Conservation (phyloP, 2,113 vertebrate species). For the Panthera leo region DNA sequence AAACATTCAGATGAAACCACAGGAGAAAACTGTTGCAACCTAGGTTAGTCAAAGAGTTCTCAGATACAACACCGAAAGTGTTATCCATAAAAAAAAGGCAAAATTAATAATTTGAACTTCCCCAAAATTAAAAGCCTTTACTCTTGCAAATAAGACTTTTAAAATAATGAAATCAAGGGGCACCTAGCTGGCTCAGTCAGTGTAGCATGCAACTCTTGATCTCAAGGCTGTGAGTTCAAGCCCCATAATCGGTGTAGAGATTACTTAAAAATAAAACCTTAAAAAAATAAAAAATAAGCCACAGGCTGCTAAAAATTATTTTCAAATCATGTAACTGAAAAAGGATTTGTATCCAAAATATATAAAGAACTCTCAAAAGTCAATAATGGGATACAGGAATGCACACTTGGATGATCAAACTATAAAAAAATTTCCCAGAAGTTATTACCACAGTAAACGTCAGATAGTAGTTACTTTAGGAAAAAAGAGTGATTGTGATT, state of each 20-base stretch:
- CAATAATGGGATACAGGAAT: neutral
- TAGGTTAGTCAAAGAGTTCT: neutral
- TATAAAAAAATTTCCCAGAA: neutral
- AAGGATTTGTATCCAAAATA: neutral
- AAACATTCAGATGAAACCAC: neutral
- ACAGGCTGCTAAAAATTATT: neutral
- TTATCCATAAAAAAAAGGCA: neutral
- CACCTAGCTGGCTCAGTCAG: too few relatives aligned
- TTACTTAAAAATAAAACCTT: too few relatives aligned
- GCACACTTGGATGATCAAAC: neutral
- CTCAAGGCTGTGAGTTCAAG: too few relatives aligned
- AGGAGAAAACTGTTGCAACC: neutral
- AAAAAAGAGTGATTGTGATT: neutral
- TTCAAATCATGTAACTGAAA: neutral
- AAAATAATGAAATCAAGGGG: neutral
- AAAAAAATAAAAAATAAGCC: neutral
- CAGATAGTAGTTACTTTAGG: neutral
- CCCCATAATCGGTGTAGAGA: too few relatives aligned
- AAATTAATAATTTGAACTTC: neutral
- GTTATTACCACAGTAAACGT: neutral
- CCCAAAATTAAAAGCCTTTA: neutral
- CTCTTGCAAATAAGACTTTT: neutral
- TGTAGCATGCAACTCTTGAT: too few relatives aligned
- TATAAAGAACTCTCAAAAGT: neutral
- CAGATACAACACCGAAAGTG: neutral